Evolutionary conservation across 2,888 invertebrate species (phyloP).

Genomic region (Timema podura): DNA sequence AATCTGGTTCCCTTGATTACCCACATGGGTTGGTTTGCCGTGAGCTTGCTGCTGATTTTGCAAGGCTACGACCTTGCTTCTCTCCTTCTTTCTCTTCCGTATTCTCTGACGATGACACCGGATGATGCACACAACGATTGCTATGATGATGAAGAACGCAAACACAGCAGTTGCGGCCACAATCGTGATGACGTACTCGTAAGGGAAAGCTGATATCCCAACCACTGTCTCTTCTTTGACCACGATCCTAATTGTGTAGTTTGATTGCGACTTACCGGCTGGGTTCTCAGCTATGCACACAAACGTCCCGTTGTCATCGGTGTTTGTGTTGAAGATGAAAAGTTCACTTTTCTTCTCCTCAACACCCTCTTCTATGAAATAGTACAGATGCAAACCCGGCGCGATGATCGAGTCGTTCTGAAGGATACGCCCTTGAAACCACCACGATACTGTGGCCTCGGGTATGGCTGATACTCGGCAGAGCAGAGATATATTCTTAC

Average conservation of each 20-base stretch:
- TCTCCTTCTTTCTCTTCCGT: conserved; percentile 42
- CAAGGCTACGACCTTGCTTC: conserved; percentile 49
- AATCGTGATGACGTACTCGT: conserved; percentile 66
- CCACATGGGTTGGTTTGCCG: conserved; percentile 37
- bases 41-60: conserved; percentile 48
- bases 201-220: conserved; percentile 63
- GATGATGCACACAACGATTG: conserved; percentile 52
- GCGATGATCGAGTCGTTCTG: conserved; percentile 70
- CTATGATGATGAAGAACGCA: conserved; percentile 60
- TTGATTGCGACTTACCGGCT: conserved; percentile 73
- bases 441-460: conserved; percentile 77
- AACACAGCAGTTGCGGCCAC: conserved; percentile 62
- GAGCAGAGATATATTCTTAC: conserved; percentile 74
- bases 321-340: conserved; percentile 70
- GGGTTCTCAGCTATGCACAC: conserved; percentile 81
- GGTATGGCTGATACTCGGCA: conserved; percentile 79
- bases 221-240: conserved; percentile 69
- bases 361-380: conserved; percentile 66
- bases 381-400: conserved; percentile 62
- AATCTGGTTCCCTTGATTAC: conserved; percentile 47
- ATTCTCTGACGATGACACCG: conserved; percentile 34
- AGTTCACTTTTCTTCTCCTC: conserved; percentile 74
- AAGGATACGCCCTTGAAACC: conserved; percentile 59
- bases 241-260: conserved; percentile 74
- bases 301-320: conserved; percentile 80